Percentiles rank a stretch among this genome's conserved stretches.
phyloP scores from a whole-genome alignment of 1,140 invertebrate species.

The Drosophila cardini region DNA sequence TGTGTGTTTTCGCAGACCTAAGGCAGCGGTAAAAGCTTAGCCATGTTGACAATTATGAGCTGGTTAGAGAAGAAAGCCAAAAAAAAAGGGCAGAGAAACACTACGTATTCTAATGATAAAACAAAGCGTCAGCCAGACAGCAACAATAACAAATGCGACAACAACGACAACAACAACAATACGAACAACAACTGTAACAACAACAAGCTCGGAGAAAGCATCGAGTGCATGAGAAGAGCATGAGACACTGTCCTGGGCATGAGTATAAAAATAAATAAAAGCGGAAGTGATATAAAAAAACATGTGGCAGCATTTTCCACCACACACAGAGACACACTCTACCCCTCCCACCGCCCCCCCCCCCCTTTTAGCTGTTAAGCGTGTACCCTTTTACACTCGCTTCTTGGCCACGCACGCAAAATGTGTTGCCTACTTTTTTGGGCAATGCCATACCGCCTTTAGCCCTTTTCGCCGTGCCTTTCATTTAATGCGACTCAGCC shows the following conservation, averaged over 20 bases:
- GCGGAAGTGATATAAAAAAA: conserved; percentile 79
- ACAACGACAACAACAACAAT: conserved; percentile 32
- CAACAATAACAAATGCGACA: conserved; percentile 40
- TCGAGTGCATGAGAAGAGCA: conserved; percentile 23
- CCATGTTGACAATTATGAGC: conserved; percentile 67
- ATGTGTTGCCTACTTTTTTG: conserved; percentile 69
- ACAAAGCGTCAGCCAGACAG: conserved; percentile 62
- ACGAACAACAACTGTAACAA: conserved; percentile 4
- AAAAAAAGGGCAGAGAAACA: not conserved
- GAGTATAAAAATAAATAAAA: conserved; percentile 75
- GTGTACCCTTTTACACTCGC: conserved; percentile 10
- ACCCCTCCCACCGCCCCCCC: not conserved
- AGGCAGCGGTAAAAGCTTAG: conserved; percentile 30
- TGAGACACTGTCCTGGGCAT: conserved; percentile 10
- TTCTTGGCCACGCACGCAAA: conserved; percentile 76
- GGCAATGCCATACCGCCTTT: conserved; percentile 23
- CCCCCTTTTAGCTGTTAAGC: not conserved
- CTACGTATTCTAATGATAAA: conserved; percentile 57
- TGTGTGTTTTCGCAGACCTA: not conserved
- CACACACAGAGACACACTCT: conserved; percentile 6
- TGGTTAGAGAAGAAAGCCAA: conserved; percentile 11
- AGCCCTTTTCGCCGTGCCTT: conserved; percentile 29
- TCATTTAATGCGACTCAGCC: conserved; percentile 17
- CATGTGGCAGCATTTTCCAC: conserved; percentile 75
- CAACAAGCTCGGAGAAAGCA: conserved; percentile 26